A percentile compares a stretch with the other conserved stretches of the same genome.
Conservation (phyloP, 2,888 invertebrate species). For the Sthenelais limicola region DNA sequence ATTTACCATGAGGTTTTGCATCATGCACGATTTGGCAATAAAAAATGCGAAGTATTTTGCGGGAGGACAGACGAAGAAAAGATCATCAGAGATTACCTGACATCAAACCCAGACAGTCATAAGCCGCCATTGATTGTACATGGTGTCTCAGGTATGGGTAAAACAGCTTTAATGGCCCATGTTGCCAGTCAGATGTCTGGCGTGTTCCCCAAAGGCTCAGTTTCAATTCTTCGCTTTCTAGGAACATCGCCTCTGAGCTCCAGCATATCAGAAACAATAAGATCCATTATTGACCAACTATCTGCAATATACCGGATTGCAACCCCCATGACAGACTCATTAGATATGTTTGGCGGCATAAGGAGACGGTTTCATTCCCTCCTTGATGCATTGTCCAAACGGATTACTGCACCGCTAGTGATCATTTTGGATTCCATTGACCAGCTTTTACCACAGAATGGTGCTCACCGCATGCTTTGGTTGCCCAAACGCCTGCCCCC, state of each 20-base stretch:
- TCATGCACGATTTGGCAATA: slow-evolving; percentile 46
- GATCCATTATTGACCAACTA: slow-evolving; percentile 54
- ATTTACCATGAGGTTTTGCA: slow-evolving; percentile 49
- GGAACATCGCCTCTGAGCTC: slow-evolving; percentile 57
- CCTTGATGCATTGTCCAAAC: background rate
- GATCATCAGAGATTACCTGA: slow-evolving; percentile 40
- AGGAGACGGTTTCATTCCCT: slow-evolving; percentile 33
- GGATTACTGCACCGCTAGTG: slow-evolving; percentile 36
- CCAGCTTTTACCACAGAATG: slow-evolving; percentile 46
- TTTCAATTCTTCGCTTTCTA: slow-evolving; percentile 54
- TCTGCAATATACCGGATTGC: slow-evolving; percentile 8
- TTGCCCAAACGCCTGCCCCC: slow-evolving; percentile 46
- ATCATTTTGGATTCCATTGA: slow-evolving; percentile 53
- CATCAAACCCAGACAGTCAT: background rate
- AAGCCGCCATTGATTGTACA: slow-evolving; percentile 45
- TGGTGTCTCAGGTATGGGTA: slow-evolving; percentile 52
- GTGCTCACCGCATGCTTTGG: slow-evolving; percentile 49
- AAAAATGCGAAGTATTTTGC: slow-evolving; percentile 50
- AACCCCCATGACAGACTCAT: slow-evolving; percentile 11
- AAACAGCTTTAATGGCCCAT: slow-evolving; percentile 50
- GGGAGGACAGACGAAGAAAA: slow-evolving; percentile 47
- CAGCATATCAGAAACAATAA: slow-evolving; percentile 49
- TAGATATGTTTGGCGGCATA: slow-evolving; percentile 42
- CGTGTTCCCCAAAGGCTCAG: slow-evolving; percentile 42
- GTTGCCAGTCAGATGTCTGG: slow-evolving; percentile 24